Percentiles rank a stretch among this genome's conserved stretches.
phyloP scores from a whole-genome alignment of 2,888 invertebrate species.

The Drosophila greeni region DNA sequence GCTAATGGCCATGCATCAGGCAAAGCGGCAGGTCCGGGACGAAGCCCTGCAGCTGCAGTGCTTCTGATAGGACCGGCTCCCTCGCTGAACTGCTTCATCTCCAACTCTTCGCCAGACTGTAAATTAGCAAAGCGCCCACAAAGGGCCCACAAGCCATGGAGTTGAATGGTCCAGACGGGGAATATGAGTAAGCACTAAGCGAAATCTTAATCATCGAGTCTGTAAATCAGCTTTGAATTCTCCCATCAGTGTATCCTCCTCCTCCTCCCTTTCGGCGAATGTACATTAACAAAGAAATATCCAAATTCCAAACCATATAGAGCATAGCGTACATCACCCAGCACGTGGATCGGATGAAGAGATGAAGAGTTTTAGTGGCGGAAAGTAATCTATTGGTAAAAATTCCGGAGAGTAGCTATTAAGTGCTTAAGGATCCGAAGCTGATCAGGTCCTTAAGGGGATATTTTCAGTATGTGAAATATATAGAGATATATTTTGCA shows the following conservation, averaged over 20 bases:
- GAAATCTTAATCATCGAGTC: not conserved
- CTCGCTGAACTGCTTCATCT: not conserved
- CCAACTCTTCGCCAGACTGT: constrained; percentile 14
- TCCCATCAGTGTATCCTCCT: not conserved
- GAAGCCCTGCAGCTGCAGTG: constrained; percentile 53
- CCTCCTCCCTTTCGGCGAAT: constrained; percentile 8
- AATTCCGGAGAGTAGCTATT: not conserved
- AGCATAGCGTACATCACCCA: not conserved
- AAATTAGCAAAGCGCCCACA: constrained; percentile 28
- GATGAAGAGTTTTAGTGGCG: constrained; percentile 1
- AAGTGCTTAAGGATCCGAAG: not conserved
- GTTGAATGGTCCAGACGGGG: not conserved
- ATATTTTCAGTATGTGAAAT: not conserved
- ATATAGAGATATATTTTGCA: not conserved
- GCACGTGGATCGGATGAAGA: not conserved
- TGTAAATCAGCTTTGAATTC: not conserved
- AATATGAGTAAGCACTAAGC: not conserved
- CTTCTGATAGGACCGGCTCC: constrained; percentile 20
- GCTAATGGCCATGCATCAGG: constrained; percentile 69
- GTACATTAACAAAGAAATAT: constrained; percentile 28
- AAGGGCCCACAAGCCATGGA: not conserved
- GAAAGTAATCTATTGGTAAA: not conserved
- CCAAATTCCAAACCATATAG: not conserved
- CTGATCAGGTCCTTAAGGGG: too few species aligned
- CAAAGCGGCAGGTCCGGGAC: constrained; percentile 40